Base-by-base conservation (phyloP, 2,113 vertebrate genomes). In the Microtus pennsylvanicus region DNA sequence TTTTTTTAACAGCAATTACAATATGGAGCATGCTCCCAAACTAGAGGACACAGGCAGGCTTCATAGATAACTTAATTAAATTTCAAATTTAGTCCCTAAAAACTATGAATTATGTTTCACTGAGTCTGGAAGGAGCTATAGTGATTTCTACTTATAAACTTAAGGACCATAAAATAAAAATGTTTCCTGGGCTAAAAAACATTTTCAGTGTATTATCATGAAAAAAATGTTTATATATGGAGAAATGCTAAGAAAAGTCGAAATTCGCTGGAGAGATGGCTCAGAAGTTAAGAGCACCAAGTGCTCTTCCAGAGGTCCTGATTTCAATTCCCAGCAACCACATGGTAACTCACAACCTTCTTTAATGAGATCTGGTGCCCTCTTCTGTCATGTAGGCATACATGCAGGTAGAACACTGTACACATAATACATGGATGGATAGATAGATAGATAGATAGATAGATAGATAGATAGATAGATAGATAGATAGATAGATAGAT, bases 1-100 rank as follows among this genome's bases (percentile, higher is more conserved):
- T 87, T 96, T 94, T 94, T 96, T 96, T 97, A 38, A 97, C n/a
- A 95, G 96, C 94, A 94, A 94, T 96, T 98, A 89, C 82, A 97
- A 83, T 98, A 90, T 69, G 8, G 52, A 50, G 88, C 70, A 28
- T 98, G 47, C 97, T 93, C 96, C 90, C 86, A 97, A 61, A 93
- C 24, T 94, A 75, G 6, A 22, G 93, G 42, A 75, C 81, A 91
- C 69, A 90, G 91, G 19, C 72, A 91, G 91, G 24, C 89, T 94
- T 96, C 1, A 63, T 94, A 42, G 82, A 38, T 47, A 97, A 42
- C 76, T 93, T 91, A 63, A 55, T 96, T 98, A 97, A 96, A 75
- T 97, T 97, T 98, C 93, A 42, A 30, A 24, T 90, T 89, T 89
- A 72, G 30, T 96, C 91, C 63, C 0, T 76, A 98, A 95, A 97